Evolutionary conservation across 2,888 invertebrate species (phyloP).

Genomic region (Callimorpha dominula): DNA sequence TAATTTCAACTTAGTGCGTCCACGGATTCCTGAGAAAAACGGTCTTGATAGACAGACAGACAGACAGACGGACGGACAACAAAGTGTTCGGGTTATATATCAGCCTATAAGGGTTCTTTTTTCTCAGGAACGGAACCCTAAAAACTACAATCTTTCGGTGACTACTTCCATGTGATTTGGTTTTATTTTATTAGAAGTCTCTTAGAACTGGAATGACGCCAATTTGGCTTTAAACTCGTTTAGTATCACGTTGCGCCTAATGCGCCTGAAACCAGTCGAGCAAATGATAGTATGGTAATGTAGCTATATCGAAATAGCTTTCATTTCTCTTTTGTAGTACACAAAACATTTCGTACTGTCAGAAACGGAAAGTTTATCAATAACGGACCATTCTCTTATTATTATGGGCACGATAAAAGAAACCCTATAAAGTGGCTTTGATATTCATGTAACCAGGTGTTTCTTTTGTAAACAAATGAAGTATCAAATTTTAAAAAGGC

Average conservation of each 20-base stretch:
- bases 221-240: conserved; percentile 3
- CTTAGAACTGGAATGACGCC: not conserved
- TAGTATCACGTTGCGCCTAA: not conserved
- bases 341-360: not conserved
- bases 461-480: not conserved
- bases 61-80: too few relatives aligned
- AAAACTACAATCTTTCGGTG: not conserved
- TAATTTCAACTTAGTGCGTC: too few relatives aligned
- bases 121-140: too few relatives aligned
- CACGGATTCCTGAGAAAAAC: too few relatives aligned
- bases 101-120: too few relatives aligned
- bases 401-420: not conserved
- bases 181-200: conserved; percentile 10
- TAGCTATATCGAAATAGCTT: not conserved
- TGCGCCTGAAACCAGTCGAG: conserved; percentile 7
- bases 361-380: not conserved
- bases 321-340: not conserved
- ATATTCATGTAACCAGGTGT: not conserved
- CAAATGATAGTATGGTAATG: conserved; percentile 3
- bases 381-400: not conserved
- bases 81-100: too few relatives aligned
- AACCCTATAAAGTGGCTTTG: not conserved
- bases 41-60: too few relatives aligned
- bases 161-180: conserved; percentile 2
- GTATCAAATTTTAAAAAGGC: not conserved